Conservation (phyloP, 1,140 invertebrate genomes). For the Reticulitermes speratus region DNA sequence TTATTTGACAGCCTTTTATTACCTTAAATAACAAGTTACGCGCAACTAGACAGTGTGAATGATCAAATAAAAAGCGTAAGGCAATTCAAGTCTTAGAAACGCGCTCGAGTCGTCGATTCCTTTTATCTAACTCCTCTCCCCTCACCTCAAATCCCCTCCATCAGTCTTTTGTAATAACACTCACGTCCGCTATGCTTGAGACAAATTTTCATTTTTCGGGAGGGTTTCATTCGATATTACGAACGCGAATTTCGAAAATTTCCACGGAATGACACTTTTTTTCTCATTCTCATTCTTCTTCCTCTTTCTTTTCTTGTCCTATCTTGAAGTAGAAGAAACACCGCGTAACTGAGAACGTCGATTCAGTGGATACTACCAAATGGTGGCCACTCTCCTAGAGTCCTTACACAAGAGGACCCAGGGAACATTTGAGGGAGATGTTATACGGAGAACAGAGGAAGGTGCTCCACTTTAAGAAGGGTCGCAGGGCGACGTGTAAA, state of each 20-base stretch:
- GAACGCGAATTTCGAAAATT: background rate
- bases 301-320: background rate
- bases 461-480: background rate
- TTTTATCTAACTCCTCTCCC: background rate
- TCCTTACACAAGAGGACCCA: background rate
- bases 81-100: background rate
- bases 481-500: background rate
- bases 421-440: background rate
- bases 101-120: background rate
- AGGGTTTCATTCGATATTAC: background rate
- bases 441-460: background rate
- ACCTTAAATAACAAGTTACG: background rate
- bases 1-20: background rate
- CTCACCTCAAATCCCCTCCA: background rate
- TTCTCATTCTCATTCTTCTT: background rate
- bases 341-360: background rate
- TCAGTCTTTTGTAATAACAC: background rate
- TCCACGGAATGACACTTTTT: background rate
- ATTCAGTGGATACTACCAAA: background rate
- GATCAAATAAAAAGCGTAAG: background rate
- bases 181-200: background rate
- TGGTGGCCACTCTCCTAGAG: background rate
- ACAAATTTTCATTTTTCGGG: slow-evolving; percentile 13
- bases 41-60: background rate
- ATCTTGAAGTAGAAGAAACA: background rate